Evolutionary conservation across 1,140 invertebrate species (phyloP), one percentile per base, ranked within the genome.

Genomic region (Acromyrmex heyeri): DNA sequence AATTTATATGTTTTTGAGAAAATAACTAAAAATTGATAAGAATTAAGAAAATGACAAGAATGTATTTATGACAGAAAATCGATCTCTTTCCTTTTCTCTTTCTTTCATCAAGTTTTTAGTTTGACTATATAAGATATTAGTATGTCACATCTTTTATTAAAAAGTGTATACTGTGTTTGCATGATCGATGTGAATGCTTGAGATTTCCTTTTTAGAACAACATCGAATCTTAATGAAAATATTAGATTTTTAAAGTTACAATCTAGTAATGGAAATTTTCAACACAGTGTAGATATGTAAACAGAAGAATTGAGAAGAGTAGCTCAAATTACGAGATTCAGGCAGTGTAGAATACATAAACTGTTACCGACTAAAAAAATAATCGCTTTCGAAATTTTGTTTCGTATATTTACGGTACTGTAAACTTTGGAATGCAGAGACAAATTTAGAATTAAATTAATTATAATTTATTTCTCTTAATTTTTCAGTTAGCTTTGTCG

Each of bases 71-170:
- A n/a, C 10, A 67, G 38, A 70, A 8, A 70, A 48, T 44, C n/a
- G 30, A 38, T 65, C 18, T 38, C 30, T 44, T 44, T 44, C n/a
- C 21, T 44, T 38, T 30, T 67, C 34, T 67, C 8, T 44, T 34
- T 21, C 30, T 73, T 73, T 73, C 0, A 57, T 2, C 27, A 18
- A 73, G n/a, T 6, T 72, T 55, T 69, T 53, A n/a, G 18, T n/a
- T 55, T 30, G 7, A 72, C 8, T 69, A 44, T 38, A 27, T 30
- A 72, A 72, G 3, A 55, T 73, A 72, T 72, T n/a, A n/a, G 18
- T 72, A 12, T 57, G 18, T 57, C 30, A 57, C 27, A 57, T 73
- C n/a, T 67, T 73, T 73, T 73, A 21, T 73, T 57, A 38, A 73
- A 73, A 30, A 73, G 8, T 53, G 12, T 55, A 8, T 55, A 10